Evolutionary conservation across 1,140 invertebrate genomes (phyloP), one percentile per base, ranked within the genome.

Genomic region (Aphelenchoides besseyi): DNA sequence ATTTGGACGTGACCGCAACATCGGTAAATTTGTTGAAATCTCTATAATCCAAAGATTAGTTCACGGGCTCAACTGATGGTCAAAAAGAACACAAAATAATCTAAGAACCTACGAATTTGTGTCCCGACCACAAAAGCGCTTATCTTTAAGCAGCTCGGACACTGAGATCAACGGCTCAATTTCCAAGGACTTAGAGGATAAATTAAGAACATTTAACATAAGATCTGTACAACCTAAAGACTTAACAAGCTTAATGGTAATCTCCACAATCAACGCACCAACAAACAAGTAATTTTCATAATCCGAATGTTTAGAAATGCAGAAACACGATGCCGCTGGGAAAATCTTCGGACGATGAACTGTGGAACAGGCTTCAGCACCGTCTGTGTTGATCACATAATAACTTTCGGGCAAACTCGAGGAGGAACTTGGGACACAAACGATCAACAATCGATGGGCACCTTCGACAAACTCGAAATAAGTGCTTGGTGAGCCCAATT

Each of bases 401-500:
- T 36, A 33, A 12, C 16, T 29, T 66, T 66, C 63, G 12, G 48
- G 48, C n/a, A 66, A 33, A 63, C 18, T 1, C 16, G 26, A 18
- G n/a, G 32, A 33, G 12, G 63, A 33, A 2, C 36, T 53, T 9
- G 30, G 16, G 1, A 29, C 30, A 33, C 63, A 66, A 0, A 66
- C 32, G 32, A 66, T n/a, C 8, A 66, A 32, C 0, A 66, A 33
- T 18, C 9, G 2, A 12, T 37, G 16, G 16, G 16, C 30, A n/a
- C 63, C 63, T 32, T 66, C 63, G 32, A 66, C 32, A 8, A 66
- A 66, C 12, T 33, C 30, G 30, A 66, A 64, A 32, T 33, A 66
- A 37, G 16, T 36, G 30, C 32, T 33, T 53, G n/a, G 30, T 33
- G 12, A 18, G 36, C 63, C 63, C 16, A 66, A 33, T 66, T 66